phyloP scores from a whole-genome alignment of 2,888 invertebrate genomes.

The Scaptomyza reducta region DNA sequence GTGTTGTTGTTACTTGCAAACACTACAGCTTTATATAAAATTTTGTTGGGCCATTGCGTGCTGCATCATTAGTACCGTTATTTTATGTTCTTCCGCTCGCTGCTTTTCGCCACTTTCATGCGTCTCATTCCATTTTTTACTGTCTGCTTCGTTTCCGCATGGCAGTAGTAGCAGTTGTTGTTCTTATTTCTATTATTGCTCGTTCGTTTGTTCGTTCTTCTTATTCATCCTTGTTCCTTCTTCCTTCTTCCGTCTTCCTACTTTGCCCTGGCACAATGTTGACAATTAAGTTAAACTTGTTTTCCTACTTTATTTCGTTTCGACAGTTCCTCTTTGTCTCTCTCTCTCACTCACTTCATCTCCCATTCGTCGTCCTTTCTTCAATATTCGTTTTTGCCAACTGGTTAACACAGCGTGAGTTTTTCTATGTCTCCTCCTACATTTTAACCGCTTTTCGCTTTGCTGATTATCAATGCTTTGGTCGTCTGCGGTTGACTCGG shows the following conservation, averaged over 20 bases:
- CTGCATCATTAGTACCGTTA: slow-evolving; percentile 74
- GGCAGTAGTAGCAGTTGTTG: neutral
- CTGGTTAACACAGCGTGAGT: neutral
- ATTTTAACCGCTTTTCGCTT: slow-evolving; percentile 31
- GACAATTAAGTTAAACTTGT: slow-evolving; percentile 78
- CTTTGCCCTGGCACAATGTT: slow-evolving; percentile 65
- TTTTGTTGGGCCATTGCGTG: slow-evolving; percentile 43
- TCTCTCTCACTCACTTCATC: neutral
- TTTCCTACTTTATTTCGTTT: slow-evolving; percentile 75
- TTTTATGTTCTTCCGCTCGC: slow-evolving; percentile 71
- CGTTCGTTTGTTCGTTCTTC: slow-evolving; percentile 20
- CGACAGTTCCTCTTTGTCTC: slow-evolving; percentile 48
- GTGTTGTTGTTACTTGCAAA: neutral
- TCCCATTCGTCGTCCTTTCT: neutral
- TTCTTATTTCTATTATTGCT: slow-evolving; percentile 18
- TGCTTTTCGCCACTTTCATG: slow-evolving; percentile 59
- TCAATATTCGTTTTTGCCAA: slow-evolving; percentile 1
- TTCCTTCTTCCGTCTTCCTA: neutral
- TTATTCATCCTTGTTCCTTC: slow-evolving; percentile 6
- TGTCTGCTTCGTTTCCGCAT: slow-evolving; percentile 47
- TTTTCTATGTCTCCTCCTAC: slow-evolving; percentile 6
- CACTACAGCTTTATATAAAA: neutral
- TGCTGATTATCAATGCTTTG: slow-evolving; percentile 74
- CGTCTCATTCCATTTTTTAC: slow-evolving; percentile 31
- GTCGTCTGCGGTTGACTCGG: slow-evolving; percentile 51